Evolutionary conservation across 2,888 invertebrate species (phyloP).

Genomic region (Campaea margaritaria): DNA sequence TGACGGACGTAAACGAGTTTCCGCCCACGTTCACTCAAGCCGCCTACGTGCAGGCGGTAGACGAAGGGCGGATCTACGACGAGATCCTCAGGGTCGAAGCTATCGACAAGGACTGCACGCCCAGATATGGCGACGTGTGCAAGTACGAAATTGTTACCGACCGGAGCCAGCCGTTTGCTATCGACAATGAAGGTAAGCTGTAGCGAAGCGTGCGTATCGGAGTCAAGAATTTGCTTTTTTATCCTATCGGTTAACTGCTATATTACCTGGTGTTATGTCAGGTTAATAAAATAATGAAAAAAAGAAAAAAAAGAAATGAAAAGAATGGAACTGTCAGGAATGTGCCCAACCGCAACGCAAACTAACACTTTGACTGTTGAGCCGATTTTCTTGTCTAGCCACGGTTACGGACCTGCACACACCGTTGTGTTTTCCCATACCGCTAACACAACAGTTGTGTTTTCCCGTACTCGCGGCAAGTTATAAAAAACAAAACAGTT

Average conservation of each 20-base stretch:
- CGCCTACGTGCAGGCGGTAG: conserved; percentile 94
- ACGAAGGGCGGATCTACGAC: conserved; percentile 95
- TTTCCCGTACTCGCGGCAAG: too few species aligned
- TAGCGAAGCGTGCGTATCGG: not conserved
- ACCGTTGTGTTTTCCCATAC: too few species aligned
- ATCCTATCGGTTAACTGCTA: too few species aligned
- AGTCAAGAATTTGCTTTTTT: too few species aligned
- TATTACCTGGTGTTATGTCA: too few species aligned
- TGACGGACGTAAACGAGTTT: conserved; percentile 98
- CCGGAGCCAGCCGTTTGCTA: conserved; percentile 90
- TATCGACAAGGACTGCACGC: conserved; percentile 97
- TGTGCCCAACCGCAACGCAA: too few species aligned
- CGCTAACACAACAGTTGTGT: too few species aligned
- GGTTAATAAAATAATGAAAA: too few species aligned
- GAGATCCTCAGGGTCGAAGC: conserved; percentile 97
- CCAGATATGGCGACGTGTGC: conserved; percentile 97
- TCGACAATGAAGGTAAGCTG: conserved; percentile 93
- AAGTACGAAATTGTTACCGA: conserved; percentile 97
- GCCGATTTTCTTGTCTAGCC: not conserved
- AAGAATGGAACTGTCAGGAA: too few species aligned
- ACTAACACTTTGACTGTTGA: too few species aligned
- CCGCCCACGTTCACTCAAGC: conserved; percentile 96
- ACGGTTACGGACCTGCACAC: too few species aligned
- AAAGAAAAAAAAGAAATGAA: not conserved
- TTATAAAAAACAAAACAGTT: too few species aligned